These are phyloP conservation scores for Aspidiotus rigidus DNA, from an alignment of 2,888 invertebrate genomes.

Conservation along the genomic window DNA sequence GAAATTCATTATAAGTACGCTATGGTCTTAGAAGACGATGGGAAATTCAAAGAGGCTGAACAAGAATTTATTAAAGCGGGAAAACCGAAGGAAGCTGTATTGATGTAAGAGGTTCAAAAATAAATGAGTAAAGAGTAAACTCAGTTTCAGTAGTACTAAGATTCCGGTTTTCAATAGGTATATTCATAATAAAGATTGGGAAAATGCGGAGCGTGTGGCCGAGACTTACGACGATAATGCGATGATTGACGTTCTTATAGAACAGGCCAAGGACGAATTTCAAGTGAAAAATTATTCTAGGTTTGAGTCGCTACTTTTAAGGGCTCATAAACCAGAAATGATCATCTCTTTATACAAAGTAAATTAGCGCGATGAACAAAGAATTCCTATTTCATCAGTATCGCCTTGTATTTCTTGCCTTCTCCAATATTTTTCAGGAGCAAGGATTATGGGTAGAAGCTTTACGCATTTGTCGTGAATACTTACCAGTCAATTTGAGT, in stretches of 20 bases:
- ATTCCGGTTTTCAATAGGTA: constrained; percentile 47
- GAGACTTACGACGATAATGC: constrained; percentile 65
- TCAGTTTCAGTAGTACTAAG: neutral
- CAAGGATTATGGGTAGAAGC: constrained; percentile 91
- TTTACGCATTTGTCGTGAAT: constrained; percentile 86
- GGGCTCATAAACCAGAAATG: constrained; percentile 85
- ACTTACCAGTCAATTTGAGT: constrained; percentile 63
- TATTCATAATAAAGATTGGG: constrained; percentile 79
- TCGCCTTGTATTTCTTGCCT: neutral
- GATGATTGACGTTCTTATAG: constrained; percentile 51
- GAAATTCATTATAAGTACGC: constrained; percentile 88
- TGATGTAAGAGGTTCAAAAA: constrained; percentile 58
- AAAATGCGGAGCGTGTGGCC: constrained; percentile 76
- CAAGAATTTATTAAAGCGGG: constrained; percentile 79
- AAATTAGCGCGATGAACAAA: constrained; percentile 20
- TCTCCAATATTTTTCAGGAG: constrained; percentile 42
- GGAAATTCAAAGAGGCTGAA: constrained; percentile 78
- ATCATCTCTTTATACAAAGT: constrained; percentile 87
- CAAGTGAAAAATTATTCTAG: constrained; percentile 50
- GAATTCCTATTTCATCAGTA: neutral
- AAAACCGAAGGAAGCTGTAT: constrained; percentile 83
- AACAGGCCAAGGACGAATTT: constrained; percentile 59
- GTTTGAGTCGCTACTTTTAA: constrained; percentile 72
- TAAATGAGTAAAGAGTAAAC: neutral
- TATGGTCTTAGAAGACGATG: constrained; percentile 83